Percentiles rank a stretch among this genome's conserved stretches.
Conservation (phyloP, 2,113 vertebrate species). For the Propithecus coquereli region DNA sequence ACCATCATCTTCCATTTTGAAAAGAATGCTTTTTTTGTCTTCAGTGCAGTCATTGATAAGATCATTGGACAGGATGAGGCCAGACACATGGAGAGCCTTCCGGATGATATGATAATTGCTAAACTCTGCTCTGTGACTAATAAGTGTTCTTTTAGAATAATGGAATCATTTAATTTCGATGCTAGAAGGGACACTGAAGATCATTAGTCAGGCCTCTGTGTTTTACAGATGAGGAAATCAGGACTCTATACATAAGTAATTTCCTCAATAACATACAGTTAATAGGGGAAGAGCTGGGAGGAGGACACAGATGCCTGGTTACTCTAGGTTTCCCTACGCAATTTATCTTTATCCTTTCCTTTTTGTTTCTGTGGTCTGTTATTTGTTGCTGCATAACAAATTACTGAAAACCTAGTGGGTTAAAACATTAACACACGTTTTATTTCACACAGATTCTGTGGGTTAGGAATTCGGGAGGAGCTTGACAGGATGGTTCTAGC, state of each 20-base stretch:
- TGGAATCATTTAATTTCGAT: not conserved
- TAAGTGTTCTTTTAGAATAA: not conserved
- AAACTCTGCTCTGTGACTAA: not conserved
- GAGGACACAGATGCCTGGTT: not conserved
- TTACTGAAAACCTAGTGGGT: not conserved
- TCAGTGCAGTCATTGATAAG: not conserved
- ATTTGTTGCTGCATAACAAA: not conserved
- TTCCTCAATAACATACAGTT: not conserved
- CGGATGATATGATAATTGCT: conserved; percentile 27
- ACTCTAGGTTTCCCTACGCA: not conserved
- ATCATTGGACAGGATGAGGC: not conserved
- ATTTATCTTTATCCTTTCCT: not conserved
- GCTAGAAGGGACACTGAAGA: not conserved
- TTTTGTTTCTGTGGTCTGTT: not conserved
- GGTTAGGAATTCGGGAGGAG: not conserved
- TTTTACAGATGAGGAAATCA: conserved; percentile 24
- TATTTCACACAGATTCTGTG: not conserved
- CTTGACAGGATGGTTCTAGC: not conserved
- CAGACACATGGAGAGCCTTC: not conserved
- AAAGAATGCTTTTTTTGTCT: conserved; percentile 31
- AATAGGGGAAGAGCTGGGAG: not conserved
- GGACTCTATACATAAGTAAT: not conserved
- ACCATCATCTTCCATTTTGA: not conserved
- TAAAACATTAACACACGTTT: not conserved
- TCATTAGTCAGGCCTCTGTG: not conserved